A percentile compares a stretch with the other conserved stretches of the same genome.
Conservation (phyloP, 2,113 vertebrate species). For the Neodontobutis hainanensis region DNA sequence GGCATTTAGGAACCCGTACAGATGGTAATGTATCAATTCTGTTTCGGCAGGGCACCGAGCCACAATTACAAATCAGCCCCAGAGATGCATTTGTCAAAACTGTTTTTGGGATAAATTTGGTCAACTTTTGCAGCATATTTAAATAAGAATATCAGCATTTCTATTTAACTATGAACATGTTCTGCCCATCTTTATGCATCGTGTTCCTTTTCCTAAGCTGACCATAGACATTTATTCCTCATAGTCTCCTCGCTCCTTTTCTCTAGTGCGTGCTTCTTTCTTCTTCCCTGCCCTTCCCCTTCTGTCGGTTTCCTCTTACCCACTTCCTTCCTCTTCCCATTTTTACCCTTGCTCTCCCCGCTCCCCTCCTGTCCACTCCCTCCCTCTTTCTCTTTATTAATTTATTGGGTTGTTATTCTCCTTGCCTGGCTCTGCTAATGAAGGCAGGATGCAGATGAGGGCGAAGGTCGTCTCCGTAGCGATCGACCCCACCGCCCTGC, state of each 20-base stretch:
- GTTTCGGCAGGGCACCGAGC: conserved; percentile 43
- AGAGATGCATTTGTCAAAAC: conserved; percentile 43
- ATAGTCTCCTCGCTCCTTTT: conserved; percentile 41
- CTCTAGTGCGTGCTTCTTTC: conserved; percentile 44
- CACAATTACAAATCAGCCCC: conserved; percentile 50
- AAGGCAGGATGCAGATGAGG: conserved; percentile 84
- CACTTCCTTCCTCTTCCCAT: conserved; percentile 28
- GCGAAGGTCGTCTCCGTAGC: conserved; percentile 79
- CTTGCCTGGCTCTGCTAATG: conserved; percentile 79
- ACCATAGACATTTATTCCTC: conserved; percentile 25
- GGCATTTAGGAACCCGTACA: conserved; percentile 54
- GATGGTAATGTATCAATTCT: conserved; percentile 60
- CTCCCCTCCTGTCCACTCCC: conserved; percentile 47
- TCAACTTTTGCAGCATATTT: not conserved
- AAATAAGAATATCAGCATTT: too few relatives aligned
- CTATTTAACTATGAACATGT: too few relatives aligned
- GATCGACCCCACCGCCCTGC: conserved; percentile 77
- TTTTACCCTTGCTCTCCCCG: conserved; percentile 55
- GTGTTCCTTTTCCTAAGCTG: conserved; percentile 27
- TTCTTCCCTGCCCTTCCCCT: conserved; percentile 49
- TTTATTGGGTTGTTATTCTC: conserved; percentile 82
- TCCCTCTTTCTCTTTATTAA: conserved; percentile 77
- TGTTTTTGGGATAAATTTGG: conserved; percentile 15
- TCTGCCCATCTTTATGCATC: conserved; percentile 29
- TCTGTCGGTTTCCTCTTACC: conserved; percentile 11